phyloP scores from a whole-genome alignment of 1,140 invertebrate genomes.

The Saccostrea cuccullata region DNA sequence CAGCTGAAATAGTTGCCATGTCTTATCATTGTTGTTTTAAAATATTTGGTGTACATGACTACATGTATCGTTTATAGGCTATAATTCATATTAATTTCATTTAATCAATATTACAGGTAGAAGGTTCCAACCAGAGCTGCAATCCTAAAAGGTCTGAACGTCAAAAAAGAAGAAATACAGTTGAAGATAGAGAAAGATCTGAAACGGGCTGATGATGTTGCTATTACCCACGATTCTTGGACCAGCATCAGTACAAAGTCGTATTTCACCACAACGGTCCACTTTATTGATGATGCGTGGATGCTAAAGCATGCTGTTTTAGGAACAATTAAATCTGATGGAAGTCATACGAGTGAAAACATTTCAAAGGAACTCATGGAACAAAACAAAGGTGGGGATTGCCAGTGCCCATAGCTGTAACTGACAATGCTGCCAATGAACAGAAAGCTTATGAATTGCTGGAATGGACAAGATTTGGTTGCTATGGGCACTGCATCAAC shows the following conservation, averaged over 20 bases:
- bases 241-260: too few relatives aligned
- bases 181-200: background rate
- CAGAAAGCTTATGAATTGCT: constrained; percentile 25
- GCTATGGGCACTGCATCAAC: background rate
- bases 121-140: background rate
- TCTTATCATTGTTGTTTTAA: too few relatives aligned
- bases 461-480: constrained; percentile 31
- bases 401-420: background rate
- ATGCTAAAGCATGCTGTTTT: too few relatives aligned
- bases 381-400: background rate
- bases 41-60: too few relatives aligned
- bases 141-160: background rate
- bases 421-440: constrained; percentile 23
- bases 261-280: too few relatives aligned
- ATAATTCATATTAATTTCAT: too few relatives aligned
- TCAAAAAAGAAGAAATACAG: background rate
- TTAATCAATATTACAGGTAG: too few relatives aligned
- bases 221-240: constrained; percentile 28
- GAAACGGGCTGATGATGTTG: background rate
- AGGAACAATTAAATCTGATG: background rate
- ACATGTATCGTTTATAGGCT: too few relatives aligned
- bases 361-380: background rate
- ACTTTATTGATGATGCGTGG: too few relatives aligned
- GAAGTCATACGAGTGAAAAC: constrained; percentile 38
- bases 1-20: too few relatives aligned